Conservation (phyloP, 2,797 vertebrate species). For the Furcifer pardalis region DNA sequence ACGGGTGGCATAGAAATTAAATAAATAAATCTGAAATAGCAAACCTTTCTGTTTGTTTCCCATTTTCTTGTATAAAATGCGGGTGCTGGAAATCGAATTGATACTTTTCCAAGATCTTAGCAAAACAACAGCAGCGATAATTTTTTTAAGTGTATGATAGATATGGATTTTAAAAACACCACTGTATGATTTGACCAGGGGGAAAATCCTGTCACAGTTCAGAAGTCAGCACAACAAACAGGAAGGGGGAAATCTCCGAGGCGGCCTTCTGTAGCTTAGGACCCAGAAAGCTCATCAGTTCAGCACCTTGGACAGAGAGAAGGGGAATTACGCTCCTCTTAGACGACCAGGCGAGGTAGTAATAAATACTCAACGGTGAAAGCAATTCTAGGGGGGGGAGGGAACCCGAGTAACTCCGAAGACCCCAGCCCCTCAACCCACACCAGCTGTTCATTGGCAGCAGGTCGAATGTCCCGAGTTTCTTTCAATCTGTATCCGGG, state of each 20-base stretch:
- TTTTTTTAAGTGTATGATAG: background rate
- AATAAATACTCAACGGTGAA: too few relatives aligned
- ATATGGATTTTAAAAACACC: background rate
- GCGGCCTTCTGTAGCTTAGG: background rate
- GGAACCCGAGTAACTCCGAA: background rate
- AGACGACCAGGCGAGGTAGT: background rate
- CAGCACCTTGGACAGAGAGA: slow-evolving; percentile 39
- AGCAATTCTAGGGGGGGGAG: too few relatives aligned
- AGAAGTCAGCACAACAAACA: background rate
- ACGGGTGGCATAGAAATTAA: too few relatives aligned
- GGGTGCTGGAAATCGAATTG: slow-evolving; percentile 47
- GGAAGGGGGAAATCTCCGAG: background rate
- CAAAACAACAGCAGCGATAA: background rate
- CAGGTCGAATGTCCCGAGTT: background rate
- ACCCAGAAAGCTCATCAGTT: background rate
- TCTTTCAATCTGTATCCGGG: fast-evolving
- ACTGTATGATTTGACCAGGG: too few relatives aligned
- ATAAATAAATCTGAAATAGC: background rate
- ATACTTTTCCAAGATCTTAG: slow-evolving; percentile 31
- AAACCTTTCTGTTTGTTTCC: slow-evolving; percentile 24
- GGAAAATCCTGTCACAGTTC: background rate
- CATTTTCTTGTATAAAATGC: slow-evolving; percentile 54
- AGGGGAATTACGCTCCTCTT: fast-evolving
- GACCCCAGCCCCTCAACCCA: background rate
- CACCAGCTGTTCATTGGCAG: background rate